Evolutionary conservation across 2,888 invertebrate genomes (phyloP), one percentile per base, ranked within the genome.

Genomic region (Drosophila subquinaria): DNA sequence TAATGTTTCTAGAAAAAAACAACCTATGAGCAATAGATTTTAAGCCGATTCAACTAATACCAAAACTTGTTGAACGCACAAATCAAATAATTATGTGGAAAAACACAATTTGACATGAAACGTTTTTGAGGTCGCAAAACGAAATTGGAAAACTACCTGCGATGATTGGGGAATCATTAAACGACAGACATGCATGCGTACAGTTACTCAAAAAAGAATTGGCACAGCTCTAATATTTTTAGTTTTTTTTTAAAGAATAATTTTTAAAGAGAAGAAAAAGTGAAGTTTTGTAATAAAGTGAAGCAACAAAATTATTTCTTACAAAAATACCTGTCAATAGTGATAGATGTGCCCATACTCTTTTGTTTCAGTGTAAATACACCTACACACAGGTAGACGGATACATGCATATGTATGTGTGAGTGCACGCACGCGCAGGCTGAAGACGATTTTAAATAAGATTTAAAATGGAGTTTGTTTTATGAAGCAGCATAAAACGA

Each of bases 21-120:
- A 82, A 86, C 83, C 82, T 52, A 65, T 69, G 65, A 71, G 70
- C 36, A 71, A 59, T 48, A 45, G n/a, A 23, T 27, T 36, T 43
- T 8, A 10, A 38, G 5, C 17, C 13, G 15, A 57, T 11, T 20
- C 33, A n/a, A 15, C 10, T 15, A 10, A 15, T 17, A 15, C 30
- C 9, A 59, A 59, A 5, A 48, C 59, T 27, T 38, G 59, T 42
- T 60, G 50, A 30, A 33, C n/a, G n/a, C n/a, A n/a, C n/a, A 57
- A 47, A 36, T 13, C 23, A 23, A 23, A 42, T 13, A 45, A 45
- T 13, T 13, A 3, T 4, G 27, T 30, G 10, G 10, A 23, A 48
- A 27, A 50, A 23, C 9, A 2, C 20, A 55, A n/a, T 10, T 38
- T 15, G 8, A 13, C 4, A 23, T 13, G 30, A 38, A 42, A 27